Evolutionary conservation across 2,888 invertebrate genomes (phyloP).

Genomic region (Tinea pellionella): DNA sequence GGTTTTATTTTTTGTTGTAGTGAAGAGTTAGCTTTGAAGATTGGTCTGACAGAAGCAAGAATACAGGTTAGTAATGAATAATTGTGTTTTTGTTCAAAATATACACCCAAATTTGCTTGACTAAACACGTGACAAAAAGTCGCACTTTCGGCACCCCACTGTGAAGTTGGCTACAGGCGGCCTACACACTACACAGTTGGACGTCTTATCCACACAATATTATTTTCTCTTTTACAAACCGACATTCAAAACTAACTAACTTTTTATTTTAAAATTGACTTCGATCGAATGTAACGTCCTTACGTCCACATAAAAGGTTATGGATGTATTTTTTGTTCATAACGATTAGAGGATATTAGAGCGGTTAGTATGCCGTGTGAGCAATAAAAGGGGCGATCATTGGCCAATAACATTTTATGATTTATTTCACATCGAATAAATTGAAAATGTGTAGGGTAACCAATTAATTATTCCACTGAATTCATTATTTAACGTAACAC

Average conservation of each 20-base stretch:
- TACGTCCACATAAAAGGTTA: neutral
- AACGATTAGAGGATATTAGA: conserved; percentile 8
- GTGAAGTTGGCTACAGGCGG: conserved; percentile 15
- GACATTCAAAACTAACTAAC: neutral
- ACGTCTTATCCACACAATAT: conserved; percentile 5
- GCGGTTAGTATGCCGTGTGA: neutral
- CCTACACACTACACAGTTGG: conserved; percentile 22
- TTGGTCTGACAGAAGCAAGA: conserved; percentile 92
- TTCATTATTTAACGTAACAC: too few species aligned
- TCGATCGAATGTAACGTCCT: neutral
- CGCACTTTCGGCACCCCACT: conserved; percentile 35
- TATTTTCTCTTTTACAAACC: conserved; percentile 9
- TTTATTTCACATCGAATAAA: conserved; percentile 10
- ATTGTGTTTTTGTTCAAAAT: neutral
- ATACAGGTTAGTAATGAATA: conserved; percentile 80
- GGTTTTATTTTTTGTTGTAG: conserved; percentile 71
- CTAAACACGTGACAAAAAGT: conserved; percentile 30
- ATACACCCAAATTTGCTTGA: neutral
- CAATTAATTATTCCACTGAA: too few species aligned
- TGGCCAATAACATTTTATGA: conserved; percentile 12
- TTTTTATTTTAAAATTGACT: neutral
- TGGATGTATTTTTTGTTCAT: neutral
- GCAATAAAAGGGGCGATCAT: conserved; percentile 11
- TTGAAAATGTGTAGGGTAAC: neutral
- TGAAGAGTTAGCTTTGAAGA: conserved; percentile 93